Percentiles rank a stretch among this genome's conserved stretches.
Evolutionary conservation across 1,140 invertebrate species (phyloP).

Genomic region (Zeugodacus cucurbitae): DNA sequence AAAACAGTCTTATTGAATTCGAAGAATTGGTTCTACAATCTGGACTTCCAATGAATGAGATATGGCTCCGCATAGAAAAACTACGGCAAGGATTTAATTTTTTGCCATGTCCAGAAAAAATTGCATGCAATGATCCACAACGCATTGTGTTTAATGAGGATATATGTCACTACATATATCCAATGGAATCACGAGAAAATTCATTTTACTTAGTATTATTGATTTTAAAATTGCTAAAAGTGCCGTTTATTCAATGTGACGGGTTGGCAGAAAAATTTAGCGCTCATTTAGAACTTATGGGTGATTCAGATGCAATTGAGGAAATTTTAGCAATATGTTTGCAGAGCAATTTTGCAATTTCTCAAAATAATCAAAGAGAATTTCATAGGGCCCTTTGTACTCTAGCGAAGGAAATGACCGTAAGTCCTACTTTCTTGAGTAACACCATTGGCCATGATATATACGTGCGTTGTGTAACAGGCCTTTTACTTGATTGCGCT

Average conservation of each 20-base stretch:
- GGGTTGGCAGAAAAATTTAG: constrained; percentile 62
- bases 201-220: constrained; percentile 69
- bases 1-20: constrained; percentile 70
- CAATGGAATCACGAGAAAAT: constrained; percentile 69
- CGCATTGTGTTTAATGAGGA: constrained; percentile 73
- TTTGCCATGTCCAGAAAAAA: constrained; percentile 66
- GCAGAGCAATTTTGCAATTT: constrained; percentile 46
- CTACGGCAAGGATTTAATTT: constrained; percentile 73
- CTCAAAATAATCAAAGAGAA: neutral
- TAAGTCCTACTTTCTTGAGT: constrained; percentile 72
- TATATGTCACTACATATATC: constrained; percentile 73
- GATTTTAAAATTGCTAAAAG: constrained; percentile 71
- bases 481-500: constrained; percentile 64
- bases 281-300: constrained; percentile 58
- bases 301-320: constrained; percentile 67
- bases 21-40: constrained; percentile 74
- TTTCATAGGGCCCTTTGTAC: constrained; percentile 47
- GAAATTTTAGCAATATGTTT: constrained; percentile 53
- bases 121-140: constrained; percentile 69
- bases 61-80: constrained; percentile 75
- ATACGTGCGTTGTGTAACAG: constrained; percentile 69
- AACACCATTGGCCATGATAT: constrained; percentile 71
- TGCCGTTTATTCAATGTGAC: constrained; percentile 69
- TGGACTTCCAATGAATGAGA: constrained; percentile 73
- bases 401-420: constrained; percentile 56